Conservation (phyloP, 2,113 vertebrate genomes). For the Peucedramus taeniatus region DNA sequence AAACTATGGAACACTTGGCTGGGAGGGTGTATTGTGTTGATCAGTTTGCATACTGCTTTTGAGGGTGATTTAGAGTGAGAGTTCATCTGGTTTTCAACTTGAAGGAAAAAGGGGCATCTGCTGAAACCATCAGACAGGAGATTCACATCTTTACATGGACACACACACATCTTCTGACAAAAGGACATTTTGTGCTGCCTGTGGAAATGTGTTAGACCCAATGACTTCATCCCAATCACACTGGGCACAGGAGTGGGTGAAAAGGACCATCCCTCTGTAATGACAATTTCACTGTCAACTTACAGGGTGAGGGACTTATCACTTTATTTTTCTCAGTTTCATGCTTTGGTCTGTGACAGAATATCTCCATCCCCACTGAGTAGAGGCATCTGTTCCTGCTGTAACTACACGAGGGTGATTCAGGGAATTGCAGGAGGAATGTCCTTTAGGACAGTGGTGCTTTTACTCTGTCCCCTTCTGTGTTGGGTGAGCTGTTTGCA, state of each 20-base stretch:
- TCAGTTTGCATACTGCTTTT: background rate
- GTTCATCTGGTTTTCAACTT: background rate
- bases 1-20: background rate
- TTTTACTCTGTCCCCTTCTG: background rate
- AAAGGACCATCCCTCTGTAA: background rate
- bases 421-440: rapidly evolving
- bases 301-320: no score
- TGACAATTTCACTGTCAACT: background rate
- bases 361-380: background rate
- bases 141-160: background rate
- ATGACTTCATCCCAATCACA: rapidly evolving
- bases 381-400: background rate
- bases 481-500: background rate
- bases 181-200: background rate
- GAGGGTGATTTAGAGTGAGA: background rate
- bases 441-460: background rate
- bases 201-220: background rate
- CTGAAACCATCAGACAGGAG: background rate
- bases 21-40: background rate
- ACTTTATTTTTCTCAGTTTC: rapidly evolving
- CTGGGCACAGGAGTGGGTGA: background rate
- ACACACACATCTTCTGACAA: rapidly evolving
- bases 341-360: background rate
- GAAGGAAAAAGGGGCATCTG: background rate
- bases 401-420: rapidly evolving